These are phyloP conservation scores for Eremobia ochroleuca DNA, from an alignment of 2,888 invertebrate species.

Conservation along the genomic window DNA sequence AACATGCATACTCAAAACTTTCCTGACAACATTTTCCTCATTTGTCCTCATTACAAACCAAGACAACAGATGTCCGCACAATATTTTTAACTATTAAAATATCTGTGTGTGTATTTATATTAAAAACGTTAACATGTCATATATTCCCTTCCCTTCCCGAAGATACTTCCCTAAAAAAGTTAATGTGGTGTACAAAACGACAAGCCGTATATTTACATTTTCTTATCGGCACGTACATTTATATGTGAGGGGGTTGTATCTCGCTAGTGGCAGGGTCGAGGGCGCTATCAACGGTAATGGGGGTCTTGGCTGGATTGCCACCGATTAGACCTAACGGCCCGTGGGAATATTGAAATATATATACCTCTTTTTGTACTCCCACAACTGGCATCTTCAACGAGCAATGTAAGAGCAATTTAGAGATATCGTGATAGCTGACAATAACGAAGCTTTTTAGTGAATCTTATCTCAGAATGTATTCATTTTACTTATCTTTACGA, in stretches of 20 bases:
- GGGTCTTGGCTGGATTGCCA: slow-evolving; percentile 83
- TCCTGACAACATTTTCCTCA: not conserved
- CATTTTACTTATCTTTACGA: slow-evolving; percentile 53
- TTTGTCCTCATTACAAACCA: not conserved
- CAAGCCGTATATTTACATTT: slow-evolving; percentile 75
- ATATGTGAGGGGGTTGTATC: slow-evolving; percentile 76
- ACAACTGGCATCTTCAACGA: slow-evolving; percentile 53
- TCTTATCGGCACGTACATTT: slow-evolving; percentile 80
- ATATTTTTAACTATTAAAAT: not conserved
- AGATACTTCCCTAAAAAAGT: slow-evolving; percentile 34
- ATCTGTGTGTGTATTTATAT: not conserved
- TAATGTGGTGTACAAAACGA: slow-evolving; percentile 54
- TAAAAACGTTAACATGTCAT: slow-evolving; percentile 3
- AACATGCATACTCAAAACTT: not conserved
- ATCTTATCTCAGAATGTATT: slow-evolving; percentile 41
- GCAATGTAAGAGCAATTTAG: slow-evolving; percentile 53
- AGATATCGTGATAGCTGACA: slow-evolving; percentile 50
- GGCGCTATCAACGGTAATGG: slow-evolving; percentile 86
- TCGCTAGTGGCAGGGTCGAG: slow-evolving; percentile 69
- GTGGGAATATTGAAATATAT: slow-evolving; percentile 83
- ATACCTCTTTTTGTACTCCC: slow-evolving; percentile 55
- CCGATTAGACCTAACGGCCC: slow-evolving; percentile 85
- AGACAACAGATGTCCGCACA: not conserved
- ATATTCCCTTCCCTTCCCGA: not conserved
- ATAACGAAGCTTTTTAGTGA: slow-evolving; percentile 41